Conservation (phyloP, 2,888 invertebrate genomes). For the Erebia aethiops region DNA sequence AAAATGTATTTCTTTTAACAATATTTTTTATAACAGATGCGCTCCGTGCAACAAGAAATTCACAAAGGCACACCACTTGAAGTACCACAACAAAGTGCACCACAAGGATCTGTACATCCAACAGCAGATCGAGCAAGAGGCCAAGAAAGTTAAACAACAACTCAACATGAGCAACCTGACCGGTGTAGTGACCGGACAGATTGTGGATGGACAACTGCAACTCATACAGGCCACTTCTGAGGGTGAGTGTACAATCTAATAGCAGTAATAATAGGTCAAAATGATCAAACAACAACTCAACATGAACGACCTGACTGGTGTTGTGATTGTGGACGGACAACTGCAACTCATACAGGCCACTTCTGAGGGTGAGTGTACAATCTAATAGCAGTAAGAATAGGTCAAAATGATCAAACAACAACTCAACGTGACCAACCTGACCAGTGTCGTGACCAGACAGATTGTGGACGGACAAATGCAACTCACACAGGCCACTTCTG, state of each 20-base stretch:
- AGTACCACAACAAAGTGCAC: slow-evolving; percentile 82
- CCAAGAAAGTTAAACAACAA: slow-evolving; percentile 73
- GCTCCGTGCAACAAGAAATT: slow-evolving; percentile 78
- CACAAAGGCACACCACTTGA: slow-evolving; percentile 78
- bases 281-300: slow-evolving; percentile 73
- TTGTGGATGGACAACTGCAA: slow-evolving; percentile 72
- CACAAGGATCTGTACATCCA: slow-evolving; percentile 77
- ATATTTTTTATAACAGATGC: slow-evolving; percentile 54
- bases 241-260: slow-evolving; percentile 58
- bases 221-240: slow-evolving; percentile 59
- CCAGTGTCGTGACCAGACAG: slow-evolving; percentile 68
- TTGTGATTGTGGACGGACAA: slow-evolving; percentile 71
- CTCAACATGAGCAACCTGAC: slow-evolving; percentile 68
- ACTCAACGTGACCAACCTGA: slow-evolving; percentile 66
- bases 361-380: slow-evolving; percentile 56
- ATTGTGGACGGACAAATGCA: slow-evolving; percentile 73
- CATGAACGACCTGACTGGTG: slow-evolving; percentile 64
- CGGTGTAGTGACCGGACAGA: slow-evolving; percentile 68
- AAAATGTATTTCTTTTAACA: background rate
- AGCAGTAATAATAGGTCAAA: slow-evolving; percentile 74
- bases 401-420: slow-evolving; percentile 74
- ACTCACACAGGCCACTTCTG: slow-evolving; percentile 57
- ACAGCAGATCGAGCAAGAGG: slow-evolving; percentile 72
- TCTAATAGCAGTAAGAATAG: slow-evolving; percentile 73
- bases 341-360: slow-evolving; percentile 61